Evolutionary conservation across 2,113 vertebrate species (phyloP).

Genomic region (Oryctolagus cuniculus): mOryCun1.1 NC_091438.1:119928001-119928500

Average conservation of each 20-base stretch:
- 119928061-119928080: neutral
- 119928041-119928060: neutral
- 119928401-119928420: neutral
- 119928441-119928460: neutral
- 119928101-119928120: neutral
- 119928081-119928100: neutral
- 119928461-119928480: neutral
- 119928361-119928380: neutral
- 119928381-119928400: neutral
- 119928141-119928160: neutral
- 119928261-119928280: neutral
- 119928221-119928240: neutral
- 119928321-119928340: neutral
- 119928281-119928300: neutral
- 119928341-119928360: neutral
- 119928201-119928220: conserved; percentile 28
- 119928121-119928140: neutral
- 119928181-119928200: neutral
- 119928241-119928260: neutral
- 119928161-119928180: neutral
- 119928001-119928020: neutral
- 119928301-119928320: neutral
- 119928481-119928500: neutral
- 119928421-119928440: neutral
- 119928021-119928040: neutral